Base-by-base conservation (phyloP, 2,797 vertebrate species). In the Discoglossus pictus region DNA sequence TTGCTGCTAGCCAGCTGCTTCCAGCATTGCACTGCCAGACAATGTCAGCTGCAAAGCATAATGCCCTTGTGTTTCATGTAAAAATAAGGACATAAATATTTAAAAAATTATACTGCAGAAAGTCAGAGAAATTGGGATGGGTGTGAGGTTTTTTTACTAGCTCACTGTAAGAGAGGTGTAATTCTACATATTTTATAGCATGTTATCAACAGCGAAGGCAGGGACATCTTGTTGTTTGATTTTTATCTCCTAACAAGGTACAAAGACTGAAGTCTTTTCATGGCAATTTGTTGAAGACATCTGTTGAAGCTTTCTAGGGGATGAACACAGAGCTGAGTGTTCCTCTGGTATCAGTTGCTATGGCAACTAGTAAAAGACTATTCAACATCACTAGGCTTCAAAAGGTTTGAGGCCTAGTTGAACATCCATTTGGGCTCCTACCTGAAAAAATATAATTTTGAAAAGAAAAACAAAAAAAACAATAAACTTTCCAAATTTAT, bases 211-310 rank as follows among this genome's bases (percentile, higher is more conserved):
- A 79, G 78, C 76, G 80, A 81, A 88, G 81, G 83, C 85, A 88
- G 87, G 81, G 85, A 77, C 75, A 79, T 90, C 88, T 91, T 84
- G 80, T 73, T 79, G 78, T 82, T 83, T 90, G 91, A 95, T 94
- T 95, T 92, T 90, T 92, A 91, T 92, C 90, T 91, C 83, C 87
- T 94, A 92, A 94, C 90, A 93, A 94, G 91, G 83, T 86, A 88
- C 89, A 92, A 80, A 88, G 86, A 85, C 83, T 82, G 84, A 91
- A 92, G 92, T 91, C 92, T 94, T 97, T 98, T 96, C 91, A 92
- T 88, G 91, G 89, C 86, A 96, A 97, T 96, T 98, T 94, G 93
- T 94, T 95, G 96, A 94, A 95, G 94, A 96, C 93, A 97, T 97
- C 95, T 96, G 93, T 91, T 91, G 89, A 93, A 89, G 92, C 91